Evolutionary conservation across 2,113 vertebrate genomes (phyloP).

Genomic region (Phylloscopus trochilus): DNA sequence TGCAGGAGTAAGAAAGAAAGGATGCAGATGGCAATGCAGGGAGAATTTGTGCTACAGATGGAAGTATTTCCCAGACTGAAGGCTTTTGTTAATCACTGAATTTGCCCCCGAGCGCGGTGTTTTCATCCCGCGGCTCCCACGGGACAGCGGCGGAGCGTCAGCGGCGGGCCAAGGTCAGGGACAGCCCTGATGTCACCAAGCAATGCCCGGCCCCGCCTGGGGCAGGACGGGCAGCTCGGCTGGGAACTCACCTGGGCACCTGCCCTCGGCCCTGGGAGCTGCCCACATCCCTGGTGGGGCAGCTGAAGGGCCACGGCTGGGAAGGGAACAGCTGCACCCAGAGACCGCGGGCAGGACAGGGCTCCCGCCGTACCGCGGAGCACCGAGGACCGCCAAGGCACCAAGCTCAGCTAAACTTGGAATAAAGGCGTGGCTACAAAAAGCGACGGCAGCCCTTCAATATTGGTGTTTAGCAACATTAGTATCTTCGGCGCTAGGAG

Average conservation of each 20-base stretch:
- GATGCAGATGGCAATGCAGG: not conserved
- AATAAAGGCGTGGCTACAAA: not conserved
- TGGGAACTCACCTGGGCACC: not conserved
- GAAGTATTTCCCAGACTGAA: not conserved
- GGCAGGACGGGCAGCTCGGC: not conserved
- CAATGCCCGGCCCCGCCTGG: conserved; percentile 37
- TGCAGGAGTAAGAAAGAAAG: conserved; percentile 22
- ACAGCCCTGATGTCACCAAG: conserved; percentile 34
- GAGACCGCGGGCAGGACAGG: not conserved
- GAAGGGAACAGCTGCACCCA: not conserved
- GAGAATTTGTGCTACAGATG: not conserved
- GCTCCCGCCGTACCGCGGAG: not conserved
- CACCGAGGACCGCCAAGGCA: not conserved
- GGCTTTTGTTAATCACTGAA: not conserved
- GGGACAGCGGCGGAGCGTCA: not conserved
- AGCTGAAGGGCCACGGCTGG: not conserved
- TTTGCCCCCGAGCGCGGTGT: not conserved
- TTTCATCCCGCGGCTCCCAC: not conserved
- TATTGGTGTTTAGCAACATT: accelerated
- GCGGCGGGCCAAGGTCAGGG: not conserved
- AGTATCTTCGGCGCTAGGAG: not conserved
- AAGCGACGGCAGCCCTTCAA: accelerated
- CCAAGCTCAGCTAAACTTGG: not conserved
- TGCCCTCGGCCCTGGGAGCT: not conserved
- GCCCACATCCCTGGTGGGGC: not conserved